These are phyloP conservation scores for Thymallus thymallus DNA, from an alignment of 2,113 vertebrate genomes.

Conservation along the genomic window DNA sequence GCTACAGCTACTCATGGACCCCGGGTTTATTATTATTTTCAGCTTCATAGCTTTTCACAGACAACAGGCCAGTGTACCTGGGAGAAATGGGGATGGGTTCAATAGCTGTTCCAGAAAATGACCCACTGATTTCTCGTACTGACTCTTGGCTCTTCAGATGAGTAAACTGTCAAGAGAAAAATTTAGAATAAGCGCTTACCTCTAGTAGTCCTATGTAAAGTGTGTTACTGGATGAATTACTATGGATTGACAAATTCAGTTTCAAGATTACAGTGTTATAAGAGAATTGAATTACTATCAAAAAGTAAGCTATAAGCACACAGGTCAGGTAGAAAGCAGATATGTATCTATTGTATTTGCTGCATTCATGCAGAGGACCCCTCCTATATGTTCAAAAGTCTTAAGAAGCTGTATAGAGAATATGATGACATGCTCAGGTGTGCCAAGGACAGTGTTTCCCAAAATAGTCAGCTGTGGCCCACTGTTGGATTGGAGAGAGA, in stretches of 20 bases:
- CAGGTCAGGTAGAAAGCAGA: too few relatives aligned
- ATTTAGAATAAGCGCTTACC: neutral
- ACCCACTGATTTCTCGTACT: neutral
- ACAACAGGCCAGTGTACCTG: neutral
- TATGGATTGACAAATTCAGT: neutral
- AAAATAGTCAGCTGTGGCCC: too few relatives aligned
- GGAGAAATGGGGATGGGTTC: neutral
- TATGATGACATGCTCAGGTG: too few relatives aligned
- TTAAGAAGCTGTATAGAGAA: too few relatives aligned
- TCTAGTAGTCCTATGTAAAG: neutral
- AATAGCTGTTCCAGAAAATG: neutral
- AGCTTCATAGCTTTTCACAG: neutral
- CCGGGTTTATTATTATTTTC: neutral
- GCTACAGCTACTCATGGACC: neutral
- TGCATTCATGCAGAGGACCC: too few relatives aligned
- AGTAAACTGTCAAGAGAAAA: neutral
- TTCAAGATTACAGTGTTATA: too few relatives aligned
- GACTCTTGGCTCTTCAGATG: neutral
- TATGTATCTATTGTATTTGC: too few relatives aligned
- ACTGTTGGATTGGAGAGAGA: too few relatives aligned
- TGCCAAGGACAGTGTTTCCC: too few relatives aligned
- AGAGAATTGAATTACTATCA: too few relatives aligned
- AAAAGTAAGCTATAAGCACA: too few relatives aligned
- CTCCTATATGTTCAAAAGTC: too few relatives aligned
- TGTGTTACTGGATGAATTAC: neutral